phyloP scores from a whole-genome alignment of 2,113 vertebrate genomes.

The Rhagologus leucostigma region DNA sequence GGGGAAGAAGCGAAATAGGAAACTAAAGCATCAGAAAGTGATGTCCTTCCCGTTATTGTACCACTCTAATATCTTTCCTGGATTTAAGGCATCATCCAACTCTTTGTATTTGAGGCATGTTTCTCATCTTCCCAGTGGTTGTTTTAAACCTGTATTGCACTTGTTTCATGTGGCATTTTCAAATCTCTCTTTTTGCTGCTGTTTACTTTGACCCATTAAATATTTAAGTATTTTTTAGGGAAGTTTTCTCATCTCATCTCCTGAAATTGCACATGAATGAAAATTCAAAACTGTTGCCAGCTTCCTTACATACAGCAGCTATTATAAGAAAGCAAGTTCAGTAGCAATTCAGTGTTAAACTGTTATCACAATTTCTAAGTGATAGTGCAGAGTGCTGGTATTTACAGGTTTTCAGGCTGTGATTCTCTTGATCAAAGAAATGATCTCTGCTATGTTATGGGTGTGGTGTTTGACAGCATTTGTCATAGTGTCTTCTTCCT shows the following conservation, averaged over 20 bases:
- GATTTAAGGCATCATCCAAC: not conserved
- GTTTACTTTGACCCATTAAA: not conserved
- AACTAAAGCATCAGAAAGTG: not conserved
- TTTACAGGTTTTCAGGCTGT: constrained; percentile 20
- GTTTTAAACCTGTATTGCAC: not conserved
- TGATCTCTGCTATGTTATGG: not conserved
- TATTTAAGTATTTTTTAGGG: not conserved
- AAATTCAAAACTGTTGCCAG: constrained; percentile 24
- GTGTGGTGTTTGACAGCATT: not conserved
- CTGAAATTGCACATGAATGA: constrained; percentile 40
- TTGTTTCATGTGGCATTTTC: not conserved
- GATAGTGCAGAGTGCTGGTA: not conserved
- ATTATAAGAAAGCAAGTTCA: constrained; percentile 27
- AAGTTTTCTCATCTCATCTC: constrained; percentile 52
- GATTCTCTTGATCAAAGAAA: constrained; percentile 18
- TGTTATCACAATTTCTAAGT: not conserved
- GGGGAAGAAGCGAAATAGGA: not conserved
- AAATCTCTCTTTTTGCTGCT: not conserved
- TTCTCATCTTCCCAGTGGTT: not conserved
- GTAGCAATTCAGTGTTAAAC: constrained; percentile 4
- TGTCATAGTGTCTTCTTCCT: not conserved
- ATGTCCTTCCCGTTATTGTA: not conserved
- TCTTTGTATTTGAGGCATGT: not conserved
- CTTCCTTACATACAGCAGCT: constrained; percentile 49
- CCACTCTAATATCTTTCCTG: not conserved